Evolutionary conservation across 1,140 invertebrate species (phyloP), one percentile per base, ranked within the genome.

Genomic region (Leucophenga varia): DNA sequence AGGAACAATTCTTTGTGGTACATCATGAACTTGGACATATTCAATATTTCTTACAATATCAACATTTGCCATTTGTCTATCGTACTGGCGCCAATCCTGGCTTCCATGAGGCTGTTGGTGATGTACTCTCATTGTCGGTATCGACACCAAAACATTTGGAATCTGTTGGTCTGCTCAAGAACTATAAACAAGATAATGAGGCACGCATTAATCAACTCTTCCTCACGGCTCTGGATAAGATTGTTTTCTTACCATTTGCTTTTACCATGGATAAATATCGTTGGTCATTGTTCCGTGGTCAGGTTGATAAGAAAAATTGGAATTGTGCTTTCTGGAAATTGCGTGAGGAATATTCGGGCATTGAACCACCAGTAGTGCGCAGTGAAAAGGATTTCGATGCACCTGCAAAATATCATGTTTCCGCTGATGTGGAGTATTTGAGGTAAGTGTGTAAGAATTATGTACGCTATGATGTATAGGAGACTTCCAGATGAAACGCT

Each of bases 21-120:
- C 92, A 96, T 74, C 93, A 95, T 61, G 90, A 93, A 74, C 87
- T 94, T 83, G 91, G 91, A 1, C 89, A 93, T 61, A 80, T 94
- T 9, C 83, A 93, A 64, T 95, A 95, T 79, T 93, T 84, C 74
- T 67, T 91, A 49, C 87, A 90, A 64, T 95, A 93, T 73, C 88
- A 84, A 64, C 70, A 90, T 65, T 85, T 85, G 57, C 89, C 89
- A 0, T 76, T 78, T 39, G 68, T 85, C 13, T 94, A 84, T 68
- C 82, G 88, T 49, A 81, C 83, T 30, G 90, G 91, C 20, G 92
- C 93, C 22, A 76, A 76, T 63, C 64, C 69, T 19, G 88, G 90
- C 53, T 96, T 96, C 64, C 90, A 94, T 59, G 93, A 95, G 74
- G 93, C 93, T 9, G 85, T 96, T n/a, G 93, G 93, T 1, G 93